Evolutionary conservation across 2,888 invertebrate genomes (phyloP).

Genomic region (Furcula furcula): DNA sequence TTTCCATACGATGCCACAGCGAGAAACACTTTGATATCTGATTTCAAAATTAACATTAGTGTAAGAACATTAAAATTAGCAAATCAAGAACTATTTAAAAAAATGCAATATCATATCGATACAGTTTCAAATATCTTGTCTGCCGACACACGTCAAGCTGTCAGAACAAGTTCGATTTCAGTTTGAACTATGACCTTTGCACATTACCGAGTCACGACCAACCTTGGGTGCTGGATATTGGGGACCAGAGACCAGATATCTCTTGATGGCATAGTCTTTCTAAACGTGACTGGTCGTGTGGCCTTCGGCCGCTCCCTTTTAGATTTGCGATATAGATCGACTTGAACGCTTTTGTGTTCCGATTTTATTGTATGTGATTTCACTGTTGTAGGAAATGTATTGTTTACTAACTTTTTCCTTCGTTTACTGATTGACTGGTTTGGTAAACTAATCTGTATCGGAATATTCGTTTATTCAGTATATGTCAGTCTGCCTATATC

Average conservation of each 20-base stretch:
- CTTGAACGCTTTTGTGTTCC: constrained; percentile 34
- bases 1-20: no score
- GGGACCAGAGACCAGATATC: constrained; percentile 25
- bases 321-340: constrained; percentile 60
- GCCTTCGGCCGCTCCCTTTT: constrained; percentile 74
- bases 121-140: constrained; percentile 36
- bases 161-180: constrained; percentile 55
- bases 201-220: constrained; percentile 58
- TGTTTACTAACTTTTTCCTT: no score
- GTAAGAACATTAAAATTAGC: no score
- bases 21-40: no score
- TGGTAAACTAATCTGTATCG: no score
- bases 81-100: not conserved
- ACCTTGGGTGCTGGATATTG: constrained; percentile 62
- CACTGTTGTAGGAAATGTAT: constrained; percentile 35
- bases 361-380: constrained; percentile 43
- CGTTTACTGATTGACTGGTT: no score
- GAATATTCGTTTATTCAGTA: no score
- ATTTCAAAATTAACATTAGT: no score
- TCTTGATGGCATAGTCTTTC: constrained; percentile 47
- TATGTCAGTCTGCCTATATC: no score
- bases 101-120: constrained; percentile 26
- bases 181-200: constrained; percentile 64
- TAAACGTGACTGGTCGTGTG: constrained; percentile 66
- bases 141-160: constrained; percentile 53